These are phyloP conservation scores for Orius insidiosus DNA, from an alignment of 1,140 invertebrate species.

Conservation along the genomic window DNA sequence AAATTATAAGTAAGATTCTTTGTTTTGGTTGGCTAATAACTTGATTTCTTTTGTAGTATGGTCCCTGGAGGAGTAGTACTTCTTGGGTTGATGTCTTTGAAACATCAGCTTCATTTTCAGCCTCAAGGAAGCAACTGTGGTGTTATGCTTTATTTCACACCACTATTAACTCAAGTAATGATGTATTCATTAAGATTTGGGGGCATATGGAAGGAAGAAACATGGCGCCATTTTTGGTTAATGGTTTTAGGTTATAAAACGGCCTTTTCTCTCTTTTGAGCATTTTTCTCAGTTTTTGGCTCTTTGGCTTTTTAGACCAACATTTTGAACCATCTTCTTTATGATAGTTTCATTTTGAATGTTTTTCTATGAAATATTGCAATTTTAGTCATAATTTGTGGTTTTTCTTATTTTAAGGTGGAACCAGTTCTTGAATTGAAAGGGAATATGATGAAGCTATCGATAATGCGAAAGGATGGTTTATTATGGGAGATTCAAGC, in stretches of 20 bases:
- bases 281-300: too few relatives aligned
- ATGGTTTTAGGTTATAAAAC: too few relatives aligned
- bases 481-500: slow-evolving; percentile 20
- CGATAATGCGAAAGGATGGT: slow-evolving; percentile 20
- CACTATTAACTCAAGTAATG: slow-evolving; percentile 20
- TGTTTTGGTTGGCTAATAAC: not conserved
- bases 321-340: too few relatives aligned
- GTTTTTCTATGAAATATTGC: too few relatives aligned
- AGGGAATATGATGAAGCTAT: slow-evolving; percentile 18
- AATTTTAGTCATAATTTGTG: too few relatives aligned
- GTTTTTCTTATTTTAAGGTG: slow-evolving; percentile 20
- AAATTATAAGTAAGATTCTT: slow-evolving; percentile 28
- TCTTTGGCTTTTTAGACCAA: too few relatives aligned
- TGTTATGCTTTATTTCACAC: slow-evolving; percentile 20
- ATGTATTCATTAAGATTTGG: too few relatives aligned
- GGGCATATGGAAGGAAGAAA: too few relatives aligned
- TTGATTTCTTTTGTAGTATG: slow-evolving; percentile 24
- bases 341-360: too few relatives aligned
- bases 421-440: slow-evolving; percentile 19
- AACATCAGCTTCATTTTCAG: slow-evolving; percentile 31
- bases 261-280: too few relatives aligned
- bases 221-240: too few relatives aligned
- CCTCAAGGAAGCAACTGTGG: slow-evolving; percentile 32
- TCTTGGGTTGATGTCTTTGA: slow-evolving; percentile 27
- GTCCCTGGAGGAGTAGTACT: slow-evolving; percentile 26